Base-by-base conservation (phyloP, 2,888 invertebrate species). In the Melanotus villosus region DNA sequence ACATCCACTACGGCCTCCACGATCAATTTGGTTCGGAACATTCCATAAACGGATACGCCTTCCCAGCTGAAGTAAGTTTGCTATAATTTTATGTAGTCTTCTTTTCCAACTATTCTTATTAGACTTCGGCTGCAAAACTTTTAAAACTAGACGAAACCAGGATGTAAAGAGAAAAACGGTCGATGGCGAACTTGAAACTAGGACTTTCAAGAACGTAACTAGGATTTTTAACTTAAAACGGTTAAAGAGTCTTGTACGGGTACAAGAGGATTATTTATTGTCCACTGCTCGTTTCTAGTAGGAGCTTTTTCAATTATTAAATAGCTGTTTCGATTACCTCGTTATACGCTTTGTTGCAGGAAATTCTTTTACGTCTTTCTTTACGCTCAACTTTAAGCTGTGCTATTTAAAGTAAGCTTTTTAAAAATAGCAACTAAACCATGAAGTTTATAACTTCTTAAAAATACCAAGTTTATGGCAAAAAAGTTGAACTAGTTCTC, bases 1-100 rank as follows among this genome's bases (percentile, higher is more conserved):
- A 97, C 85, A 91, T 97, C 81, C 97, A 97, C 85, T 98, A 96
- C 82, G 97, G 97, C 5, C 89, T 95, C 66, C 92, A 92, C 81
- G 96, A 98, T 86, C 93, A 94, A 82, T 92, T 92, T 78, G 99
- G 99, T 19, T 98, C 98, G 10, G 99, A 99, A 84, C 99, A 99
- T 85, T 96, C 95, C 66, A 95, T 99, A 81, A 97, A 96, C 82
- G 96, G 97, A 75, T 94, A 96, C 81, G 91, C 96, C 63, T 99
- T 99, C 86, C 98, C 99, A 6, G 98, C 98, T 62, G 99, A 99
- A 93, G 98, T 99, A 86, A 89, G 89, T 84, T 52, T 38, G 38
- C 65, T 18, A 32, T 52, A 52, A 52, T 52, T 52, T 57, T 38
- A 57, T 57, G 56, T 57, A 38, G 18, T 36, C 26, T 10, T 38